Base-by-base conservation (phyloP, 2,113 vertebrate species). In the Bubalus kerabau region DNA sequence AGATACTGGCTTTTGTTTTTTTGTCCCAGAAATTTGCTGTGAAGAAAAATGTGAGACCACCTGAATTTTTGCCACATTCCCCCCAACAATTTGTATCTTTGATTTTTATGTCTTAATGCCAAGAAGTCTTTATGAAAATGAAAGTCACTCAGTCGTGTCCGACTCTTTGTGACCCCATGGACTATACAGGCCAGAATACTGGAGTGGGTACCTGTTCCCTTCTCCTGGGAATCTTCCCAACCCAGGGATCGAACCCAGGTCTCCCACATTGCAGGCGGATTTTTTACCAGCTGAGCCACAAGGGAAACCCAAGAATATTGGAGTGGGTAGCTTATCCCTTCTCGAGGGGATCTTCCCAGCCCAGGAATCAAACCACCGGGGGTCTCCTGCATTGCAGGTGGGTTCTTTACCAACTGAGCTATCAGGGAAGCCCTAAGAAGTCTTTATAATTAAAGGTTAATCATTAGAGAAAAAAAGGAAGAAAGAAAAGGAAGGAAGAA, bases 371-470 rank as follows among this genome's bases (percentile, higher is more conserved):
- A 67, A 67, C 32, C 2, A 64, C 62, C 0, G 4, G 64, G 30
- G 64, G 43, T 19, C 8, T 67, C 17, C 16, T 3, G 17, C 32
- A 5, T 67, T n/a, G 32, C 32, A 36, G 64, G 32, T 10, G 17
- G 64, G 19, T 67, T 67, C 64, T n/a, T 36, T 36, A 67, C 64
- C 64, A 67, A 2, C n/a, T 36, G 64, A 67, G n/a, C 64, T 3
- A n/a, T 36, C 64, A 36, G 32, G 8, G n/a, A 67, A 36, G 64
- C n/a, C 17, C 74, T 13, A 88, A 48, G 36, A 83, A 15, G 76
- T 78, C 43, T 71, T 95, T 52, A 50, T 50, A 71, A 82, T 62
- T 96, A 32, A 78, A 93, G 12, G n/a, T 87, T 56, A 36, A 67
- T 56, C 43, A 67, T 17, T 6, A 59, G 36, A 59, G 24, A 59